phyloP scores from a whole-genome alignment of 2,888 invertebrate genomes.

The Torymus texanus region DNA sequence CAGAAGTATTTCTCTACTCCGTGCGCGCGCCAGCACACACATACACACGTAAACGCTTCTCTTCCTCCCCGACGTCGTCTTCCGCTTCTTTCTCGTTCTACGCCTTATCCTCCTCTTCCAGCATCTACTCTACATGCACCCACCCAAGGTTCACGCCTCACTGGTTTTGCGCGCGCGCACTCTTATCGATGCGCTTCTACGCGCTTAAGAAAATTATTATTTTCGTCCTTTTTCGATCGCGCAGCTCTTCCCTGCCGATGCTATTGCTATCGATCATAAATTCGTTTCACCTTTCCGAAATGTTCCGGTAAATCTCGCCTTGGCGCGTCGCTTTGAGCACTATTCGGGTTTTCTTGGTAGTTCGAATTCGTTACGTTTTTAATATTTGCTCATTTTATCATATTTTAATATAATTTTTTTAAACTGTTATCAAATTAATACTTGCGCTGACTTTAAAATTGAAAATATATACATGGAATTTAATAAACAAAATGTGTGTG shows the following conservation, averaged over 20 bases:
- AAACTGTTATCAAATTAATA: too few species aligned
- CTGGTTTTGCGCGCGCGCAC: background rate
- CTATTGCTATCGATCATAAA: constrained; percentile 61
- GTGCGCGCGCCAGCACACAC: background rate
- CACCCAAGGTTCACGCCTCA: background rate
- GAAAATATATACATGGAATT: too few species aligned
- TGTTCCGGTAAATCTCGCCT: background rate
- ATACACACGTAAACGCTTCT: background rate
- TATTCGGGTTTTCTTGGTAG: too few species aligned
- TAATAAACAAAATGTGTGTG: too few species aligned
- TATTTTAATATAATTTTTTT: too few species aligned
- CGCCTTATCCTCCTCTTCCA: background rate
- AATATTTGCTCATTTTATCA: too few species aligned
- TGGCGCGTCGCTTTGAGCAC: background rate
- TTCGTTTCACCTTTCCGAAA: constrained; percentile 14
- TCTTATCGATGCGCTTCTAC: too few species aligned
- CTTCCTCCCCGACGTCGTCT: background rate
- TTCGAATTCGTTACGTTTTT: too few species aligned
- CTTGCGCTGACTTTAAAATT: too few species aligned
- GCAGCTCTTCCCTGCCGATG: background rate
- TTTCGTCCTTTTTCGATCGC: constrained; percentile 1
- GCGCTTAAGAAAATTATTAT: constrained; percentile 11
- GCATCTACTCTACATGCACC: background rate
- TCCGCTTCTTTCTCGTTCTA: constrained; percentile 17
- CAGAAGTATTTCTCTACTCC: constrained; percentile 61